Evolutionary conservation across 1,140 invertebrate genomes (phyloP), one percentile per base, ranked within the genome.

Genomic region (Drosophila micromelanica): DNA sequence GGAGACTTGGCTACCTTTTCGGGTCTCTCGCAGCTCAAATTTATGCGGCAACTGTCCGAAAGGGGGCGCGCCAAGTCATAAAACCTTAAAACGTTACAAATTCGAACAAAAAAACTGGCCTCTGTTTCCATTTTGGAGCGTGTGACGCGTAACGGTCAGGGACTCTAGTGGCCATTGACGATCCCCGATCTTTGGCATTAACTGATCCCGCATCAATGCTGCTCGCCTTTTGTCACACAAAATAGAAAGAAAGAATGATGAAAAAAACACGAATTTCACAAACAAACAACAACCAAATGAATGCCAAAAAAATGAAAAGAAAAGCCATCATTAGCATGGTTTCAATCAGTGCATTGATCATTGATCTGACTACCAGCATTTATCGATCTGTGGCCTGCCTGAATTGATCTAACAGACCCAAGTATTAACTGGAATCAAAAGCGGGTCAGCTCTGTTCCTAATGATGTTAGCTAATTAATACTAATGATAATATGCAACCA

Each of bases 301-400:
- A 86, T 78, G 48, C 69, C 82, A 69, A 86, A 80, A 86, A 87
- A 76, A 87, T 17, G 9, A 30, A 67, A 17, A 35, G 42, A 23
- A 46, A 64, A 67, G n/a, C 8, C 42, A 75, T 86, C 82, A 87
- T 87, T 87, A 87, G 82, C 82, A 89, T 87, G 82, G 65, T 76
- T 87, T 87, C 82, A 78, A 89, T 87, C 82, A 87, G 61, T 73
- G 70, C 68, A 89, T 86, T 82, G 82, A 86, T 87, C 59, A 70
- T n/a, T n/a, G n/a, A n/a, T 87, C 63, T 57, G 60, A 64, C 68
- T 89, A 87, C 82, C 82, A 87, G 82, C 82, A 87, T 87, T 87
- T 70, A 35, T 27, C 15, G 43, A 56, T 73, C 55, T 68, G 59
- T 64, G 75, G 51, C 64, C 15, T 43, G 23, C 15, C 46, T 48